phyloP scores from a whole-genome alignment of 2,797 vertebrate species.

The Lophotriccus pileatus region DNA sequence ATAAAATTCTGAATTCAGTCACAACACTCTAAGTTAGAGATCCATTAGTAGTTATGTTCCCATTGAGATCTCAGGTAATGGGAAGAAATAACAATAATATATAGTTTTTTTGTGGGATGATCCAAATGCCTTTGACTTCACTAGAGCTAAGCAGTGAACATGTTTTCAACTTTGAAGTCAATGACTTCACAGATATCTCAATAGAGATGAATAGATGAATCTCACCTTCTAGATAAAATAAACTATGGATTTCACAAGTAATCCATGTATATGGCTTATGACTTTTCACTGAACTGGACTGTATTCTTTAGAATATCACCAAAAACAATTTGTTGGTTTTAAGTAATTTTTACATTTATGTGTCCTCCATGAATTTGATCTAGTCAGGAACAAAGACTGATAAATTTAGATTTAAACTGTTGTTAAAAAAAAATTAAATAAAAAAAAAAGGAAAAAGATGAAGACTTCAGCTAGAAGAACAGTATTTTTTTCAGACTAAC shows the following conservation, averaged over 20 bases:
- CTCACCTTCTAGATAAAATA: neutral
- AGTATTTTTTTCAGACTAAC: neutral
- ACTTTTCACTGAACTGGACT: neutral
- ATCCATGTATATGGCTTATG: neutral
- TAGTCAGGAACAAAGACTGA: no score
- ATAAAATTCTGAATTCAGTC: constrained; percentile 48
- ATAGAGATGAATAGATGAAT: neutral
- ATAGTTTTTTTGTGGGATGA: neutral
- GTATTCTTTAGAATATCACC: neutral
- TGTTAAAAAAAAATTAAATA: neutral
- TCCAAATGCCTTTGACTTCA: constrained; percentile 36
- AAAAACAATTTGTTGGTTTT: neutral
- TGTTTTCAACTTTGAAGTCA: neutral
- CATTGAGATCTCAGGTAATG: constrained; percentile 29
- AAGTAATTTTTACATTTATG: neutral
- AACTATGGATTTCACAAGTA: neutral
- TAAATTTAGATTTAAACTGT: no score
- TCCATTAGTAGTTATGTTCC: constrained; percentile 30
- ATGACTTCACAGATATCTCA: neutral
- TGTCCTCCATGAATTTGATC: no score
- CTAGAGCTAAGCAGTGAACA: neutral
- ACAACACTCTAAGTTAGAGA: neutral
- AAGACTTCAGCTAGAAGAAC: neutral
- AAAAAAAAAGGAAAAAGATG: neutral
- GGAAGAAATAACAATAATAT: constrained; percentile 49